A percentile compares a stretch with the other conserved stretches of the same genome.
These are phyloP conservation scores for Rhinopomastus cyanomelas DNA, from an alignment of 2,113 vertebrate species.

Conservation along the genomic window DNA sequence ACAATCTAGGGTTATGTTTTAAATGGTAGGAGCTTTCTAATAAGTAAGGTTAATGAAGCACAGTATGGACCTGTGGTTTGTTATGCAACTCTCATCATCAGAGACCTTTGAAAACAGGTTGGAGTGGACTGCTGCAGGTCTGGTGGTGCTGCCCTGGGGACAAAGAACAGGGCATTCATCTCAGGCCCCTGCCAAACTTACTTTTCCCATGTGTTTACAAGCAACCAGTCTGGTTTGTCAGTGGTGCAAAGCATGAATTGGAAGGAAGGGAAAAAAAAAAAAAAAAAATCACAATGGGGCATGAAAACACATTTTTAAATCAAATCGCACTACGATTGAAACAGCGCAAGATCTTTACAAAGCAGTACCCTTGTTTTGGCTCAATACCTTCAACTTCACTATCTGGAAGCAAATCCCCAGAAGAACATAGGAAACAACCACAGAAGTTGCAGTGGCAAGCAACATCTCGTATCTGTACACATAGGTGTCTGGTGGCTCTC, in stretches of 20 bases:
- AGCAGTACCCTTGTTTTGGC: background rate
- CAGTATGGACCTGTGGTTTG: background rate
- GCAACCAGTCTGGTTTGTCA: background rate
- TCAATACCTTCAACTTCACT: background rate
- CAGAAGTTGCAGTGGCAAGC: background rate
- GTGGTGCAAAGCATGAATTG: background rate
- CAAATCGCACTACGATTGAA: background rate
- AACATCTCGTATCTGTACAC: background rate
- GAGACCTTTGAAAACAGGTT: background rate
- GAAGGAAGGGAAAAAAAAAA: background rate
- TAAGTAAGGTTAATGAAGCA: background rate
- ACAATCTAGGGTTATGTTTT: background rate
- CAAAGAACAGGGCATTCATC: background rate
- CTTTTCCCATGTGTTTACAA: background rate
- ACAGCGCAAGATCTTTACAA: background rate
- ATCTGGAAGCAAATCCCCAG: background rate
- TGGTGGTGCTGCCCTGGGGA: background rate
- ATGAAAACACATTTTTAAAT: background rate
- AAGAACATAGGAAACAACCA: background rate
- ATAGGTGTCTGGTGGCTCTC: background rate
- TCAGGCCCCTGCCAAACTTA: background rate
- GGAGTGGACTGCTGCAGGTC: background rate
- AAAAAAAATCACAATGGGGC: background rate
- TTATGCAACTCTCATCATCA: background rate
- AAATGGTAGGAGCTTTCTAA: constrained; percentile 22